These are phyloP conservation scores for Enteromius treurensis DNA, from an alignment of 2,797 vertebrate genomes.

Conservation along the genomic window DNA sequence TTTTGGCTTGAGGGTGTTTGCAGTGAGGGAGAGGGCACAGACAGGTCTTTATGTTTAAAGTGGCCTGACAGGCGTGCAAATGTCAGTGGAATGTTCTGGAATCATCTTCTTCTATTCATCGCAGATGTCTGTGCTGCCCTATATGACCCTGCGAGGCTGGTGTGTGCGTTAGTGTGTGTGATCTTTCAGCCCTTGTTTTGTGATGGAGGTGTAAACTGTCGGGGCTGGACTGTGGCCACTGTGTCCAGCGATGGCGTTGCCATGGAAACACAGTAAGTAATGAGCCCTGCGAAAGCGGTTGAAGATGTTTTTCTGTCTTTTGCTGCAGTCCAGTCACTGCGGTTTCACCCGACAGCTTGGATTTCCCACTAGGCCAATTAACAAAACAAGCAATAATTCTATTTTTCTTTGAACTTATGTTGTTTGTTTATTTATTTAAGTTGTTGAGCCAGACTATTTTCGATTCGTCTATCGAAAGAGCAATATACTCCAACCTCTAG, in stretches of 20 bases:
- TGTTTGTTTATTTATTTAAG: constrained; percentile 9
- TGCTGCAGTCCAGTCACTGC: constrained; percentile 21
- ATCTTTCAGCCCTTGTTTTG: constrained; percentile 47
- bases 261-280: constrained; percentile 48
- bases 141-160: constrained; percentile 50
- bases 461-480: constrained; percentile 24
- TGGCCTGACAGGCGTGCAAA: constrained; percentile 78
- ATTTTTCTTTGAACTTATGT: neutral
- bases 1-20: constrained; percentile 22
- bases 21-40: constrained; percentile 47
- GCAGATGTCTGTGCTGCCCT: constrained; percentile 73
- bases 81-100: constrained; percentile 78
- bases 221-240: constrained; percentile 37
- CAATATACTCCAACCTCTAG: neutral
- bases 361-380: constrained; percentile 39
- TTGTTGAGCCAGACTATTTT: neutral
- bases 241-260: constrained; percentile 38
- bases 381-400: neutral
- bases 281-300: constrained; percentile 25
- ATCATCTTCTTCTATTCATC: constrained; percentile 65
- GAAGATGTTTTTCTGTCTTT: constrained; percentile 42
- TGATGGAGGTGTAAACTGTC: constrained; percentile 55
- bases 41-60: constrained; percentile 68
- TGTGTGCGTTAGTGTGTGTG: constrained; percentile 45
- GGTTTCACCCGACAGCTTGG: neutral